phyloP scores from a whole-genome alignment of 2,113 vertebrate species.

The Piprites chloris region DNA sequence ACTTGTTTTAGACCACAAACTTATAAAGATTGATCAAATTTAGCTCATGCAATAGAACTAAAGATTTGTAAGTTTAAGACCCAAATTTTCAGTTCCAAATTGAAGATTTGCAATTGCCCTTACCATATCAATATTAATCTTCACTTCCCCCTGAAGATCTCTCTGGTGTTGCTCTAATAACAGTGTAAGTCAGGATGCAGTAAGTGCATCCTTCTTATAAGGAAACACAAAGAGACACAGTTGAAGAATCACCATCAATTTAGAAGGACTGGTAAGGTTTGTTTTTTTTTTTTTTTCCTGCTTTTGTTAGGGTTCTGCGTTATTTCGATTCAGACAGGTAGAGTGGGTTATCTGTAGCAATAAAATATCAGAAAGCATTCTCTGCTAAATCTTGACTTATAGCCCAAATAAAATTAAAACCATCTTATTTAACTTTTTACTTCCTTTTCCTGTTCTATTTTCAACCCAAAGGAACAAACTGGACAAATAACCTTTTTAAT shows the following conservation, averaged over 20 bases:
- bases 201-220: background rate
- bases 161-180: background rate
- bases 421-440: background rate
- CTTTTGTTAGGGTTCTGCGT: background rate
- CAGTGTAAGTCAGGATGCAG: background rate
- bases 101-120: background rate
- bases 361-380: background rate
- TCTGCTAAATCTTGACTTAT: background rate
- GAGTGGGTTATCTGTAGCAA: background rate
- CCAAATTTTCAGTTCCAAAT: background rate
- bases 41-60: background rate
- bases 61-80: background rate
- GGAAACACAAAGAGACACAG: background rate
- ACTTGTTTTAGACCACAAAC: background rate
- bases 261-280: background rate
- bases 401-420: background rate
- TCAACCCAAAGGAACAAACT: background rate
- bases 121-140: background rate
- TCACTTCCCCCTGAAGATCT: background rate
- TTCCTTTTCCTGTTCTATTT: background rate
- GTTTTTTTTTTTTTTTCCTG: background rate
- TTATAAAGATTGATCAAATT: background rate
- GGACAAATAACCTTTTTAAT: background rate
- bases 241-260: background rate
- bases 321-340: background rate